phyloP scores from a whole-genome alignment of 35 echinoderm and acorn worm species.

The Apostichopus parvimensis region DNA sequence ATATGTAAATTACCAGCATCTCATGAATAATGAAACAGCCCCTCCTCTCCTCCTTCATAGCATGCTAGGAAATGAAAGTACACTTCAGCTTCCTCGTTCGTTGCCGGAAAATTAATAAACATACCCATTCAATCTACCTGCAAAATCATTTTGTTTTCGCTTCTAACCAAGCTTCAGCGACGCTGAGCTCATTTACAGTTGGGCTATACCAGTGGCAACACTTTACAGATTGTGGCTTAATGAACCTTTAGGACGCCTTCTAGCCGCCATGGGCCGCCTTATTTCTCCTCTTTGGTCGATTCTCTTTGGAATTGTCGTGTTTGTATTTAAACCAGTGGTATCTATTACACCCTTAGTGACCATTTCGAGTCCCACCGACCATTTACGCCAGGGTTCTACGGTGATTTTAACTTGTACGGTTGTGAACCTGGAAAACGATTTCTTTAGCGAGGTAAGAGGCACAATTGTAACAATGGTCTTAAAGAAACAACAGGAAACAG shows the following conservation, averaged over 20 bases:
- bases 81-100: neutral
- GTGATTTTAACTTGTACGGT: conserved; percentile 35
- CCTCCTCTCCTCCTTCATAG: neutral
- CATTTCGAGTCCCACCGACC: conserved; percentile 31
- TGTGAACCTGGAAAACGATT: conserved; percentile 10
- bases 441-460: neutral
- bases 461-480: too few relatives aligned
- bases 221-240: neutral
- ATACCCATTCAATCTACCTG: neutral
- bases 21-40: neutral
- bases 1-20: neutral
- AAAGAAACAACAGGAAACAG: too few relatives aligned
- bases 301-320: neutral
- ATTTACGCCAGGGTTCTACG: conserved; percentile 35
- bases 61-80: neutral
- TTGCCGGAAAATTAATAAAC: neutral
- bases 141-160: neutral
- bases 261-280: conserved; percentile 26
- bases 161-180: neutral
- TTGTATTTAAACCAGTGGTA: conserved; percentile 1
- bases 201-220: neutral
- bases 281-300: neutral
- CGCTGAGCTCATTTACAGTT: neutral
- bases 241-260: neutral
- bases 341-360: conserved; percentile 26